These are phyloP conservation scores for Glyphotaelius pellucidus DNA, from an alignment of 2,888 invertebrate species.

Conservation along the genomic window DNA sequence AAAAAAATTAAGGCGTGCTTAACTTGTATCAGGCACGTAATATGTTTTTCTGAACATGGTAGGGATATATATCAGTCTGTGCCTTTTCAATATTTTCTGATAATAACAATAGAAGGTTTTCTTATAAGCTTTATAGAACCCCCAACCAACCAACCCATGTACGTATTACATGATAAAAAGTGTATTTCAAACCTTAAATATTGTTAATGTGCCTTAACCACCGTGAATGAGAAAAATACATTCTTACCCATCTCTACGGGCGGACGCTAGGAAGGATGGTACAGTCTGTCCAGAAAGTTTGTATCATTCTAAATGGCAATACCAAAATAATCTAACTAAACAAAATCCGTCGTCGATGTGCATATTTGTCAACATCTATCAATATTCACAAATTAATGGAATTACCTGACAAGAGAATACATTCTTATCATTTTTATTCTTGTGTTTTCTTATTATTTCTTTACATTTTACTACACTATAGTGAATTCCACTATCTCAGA, in stretches of 20 bases:
- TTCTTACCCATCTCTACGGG: conserved; percentile 11
- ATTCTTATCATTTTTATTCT: too few species aligned
- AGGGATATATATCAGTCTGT: background rate
- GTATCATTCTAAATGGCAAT: too few species aligned
- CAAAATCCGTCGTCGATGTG: too few species aligned
- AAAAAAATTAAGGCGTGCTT: background rate
- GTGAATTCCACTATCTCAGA: too few species aligned
- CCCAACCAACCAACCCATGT: background rate
- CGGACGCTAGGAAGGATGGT: background rate
- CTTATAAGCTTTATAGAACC: background rate
- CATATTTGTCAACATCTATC: too few species aligned
- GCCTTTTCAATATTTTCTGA: background rate
- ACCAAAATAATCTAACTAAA: too few species aligned
- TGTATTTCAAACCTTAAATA: background rate
- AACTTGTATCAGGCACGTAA: background rate
- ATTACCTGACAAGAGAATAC: too few species aligned
- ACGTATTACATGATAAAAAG: background rate
- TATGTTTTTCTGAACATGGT: background rate
- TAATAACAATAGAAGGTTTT: background rate
- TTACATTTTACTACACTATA: too few species aligned
- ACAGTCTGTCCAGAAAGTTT: too few species aligned
- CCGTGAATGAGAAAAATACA: conserved; percentile 6
- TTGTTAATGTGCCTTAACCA: background rate
- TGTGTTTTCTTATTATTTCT: too few species aligned
- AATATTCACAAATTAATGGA: too few species aligned